Evolutionary conservation across 2,888 invertebrate genomes (phyloP), one percentile per base, ranked within the genome.

Genomic region (Drosophila vallismaia): DNA sequence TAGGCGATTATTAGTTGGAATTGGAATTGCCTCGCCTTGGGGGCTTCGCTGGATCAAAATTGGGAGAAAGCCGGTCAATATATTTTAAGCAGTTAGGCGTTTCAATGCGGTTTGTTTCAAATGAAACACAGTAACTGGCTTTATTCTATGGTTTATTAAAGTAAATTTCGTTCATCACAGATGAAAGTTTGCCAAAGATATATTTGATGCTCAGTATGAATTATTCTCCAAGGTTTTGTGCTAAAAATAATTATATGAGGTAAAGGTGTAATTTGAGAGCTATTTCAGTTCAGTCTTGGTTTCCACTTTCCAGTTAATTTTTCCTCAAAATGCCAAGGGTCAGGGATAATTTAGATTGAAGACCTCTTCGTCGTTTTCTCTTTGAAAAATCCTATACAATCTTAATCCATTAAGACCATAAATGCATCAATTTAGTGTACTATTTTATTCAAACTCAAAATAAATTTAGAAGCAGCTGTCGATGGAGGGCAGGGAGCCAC

Each of bases 401-500:
- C n/a, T 5, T 12, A 2, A 5, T 36, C n/a, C n/a, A n/a, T n/a
- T n/a, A 36, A 36, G n/a, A n/a, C n/a, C 28, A 28, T 28, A 28
- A 28, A 28, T 28, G 4, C 28, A 28, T 28, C 28, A 28, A 28
- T 28, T 19, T 19, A 19, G 19, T 19, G 2, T 19, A 19, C 33
- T 6, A 36, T 12, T 36, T 36, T 36, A 36, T 36, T 36, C 6
- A 36, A 33, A 9, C 3, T 33, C 31, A 9, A 36, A 36, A 12
- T 36, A n/a, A n/a, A 12, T 38, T 33, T 33, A 58, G 42, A 58
- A 58, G 10, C 58, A 58, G 26, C 24, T 14, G 6, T 52, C 24
- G 54, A 58, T 58, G 28, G 58, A 53, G 42, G 58, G 58, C 58
- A 58, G 58, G 8, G 58, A 26, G 7, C 42, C 87, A 0, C 31